These are phyloP conservation scores for Cirrhinus molitorella DNA, from an alignment of 2,797 vertebrate species.

Conservation along the genomic window DNA sequence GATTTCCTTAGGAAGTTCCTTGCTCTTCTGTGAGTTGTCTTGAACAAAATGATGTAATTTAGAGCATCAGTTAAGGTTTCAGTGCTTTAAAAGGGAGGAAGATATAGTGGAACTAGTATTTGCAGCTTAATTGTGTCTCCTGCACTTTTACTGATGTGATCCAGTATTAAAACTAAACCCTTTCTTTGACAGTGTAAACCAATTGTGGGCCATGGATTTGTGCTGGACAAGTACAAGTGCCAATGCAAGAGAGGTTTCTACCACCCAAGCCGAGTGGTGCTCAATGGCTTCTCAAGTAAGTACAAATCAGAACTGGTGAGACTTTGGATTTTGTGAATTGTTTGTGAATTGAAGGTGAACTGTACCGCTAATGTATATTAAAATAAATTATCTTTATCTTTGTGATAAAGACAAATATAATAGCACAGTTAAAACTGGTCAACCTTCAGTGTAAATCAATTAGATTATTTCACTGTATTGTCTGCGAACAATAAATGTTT, in stretches of 20 bases:
- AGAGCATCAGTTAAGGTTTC: background rate
- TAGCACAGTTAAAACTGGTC: no score
- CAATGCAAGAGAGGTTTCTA: conserved; percentile 96
- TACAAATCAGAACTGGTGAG: conserved; percentile 63
- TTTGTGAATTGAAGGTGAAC: background rate
- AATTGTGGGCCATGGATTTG: conserved; percentile 93
- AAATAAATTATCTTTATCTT: no score
- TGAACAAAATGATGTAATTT: background rate
- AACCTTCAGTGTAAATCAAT: background rate
- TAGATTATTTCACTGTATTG: background rate
- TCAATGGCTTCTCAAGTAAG: conserved; percentile 96
- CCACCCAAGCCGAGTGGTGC: conserved; percentile 88
- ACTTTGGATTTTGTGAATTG: conserved; percentile 4
- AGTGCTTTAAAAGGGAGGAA: background rate
- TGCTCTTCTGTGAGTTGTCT: background rate
- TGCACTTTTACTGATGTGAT: background rate
- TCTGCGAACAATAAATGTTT: background rate
- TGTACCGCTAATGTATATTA: no score
- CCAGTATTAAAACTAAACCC: background rate
- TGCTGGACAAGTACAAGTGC: conserved; percentile 97
- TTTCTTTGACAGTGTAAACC: conserved; percentile 88
- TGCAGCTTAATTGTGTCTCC: background rate
- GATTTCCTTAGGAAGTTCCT: conserved; percentile 2
- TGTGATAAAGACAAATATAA: no score
- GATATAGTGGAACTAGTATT: background rate